Evolutionary conservation across 1,140 invertebrate genomes (phyloP), one percentile per base, ranked within the genome.

Genomic region (Bradynema listronoti): DNA sequence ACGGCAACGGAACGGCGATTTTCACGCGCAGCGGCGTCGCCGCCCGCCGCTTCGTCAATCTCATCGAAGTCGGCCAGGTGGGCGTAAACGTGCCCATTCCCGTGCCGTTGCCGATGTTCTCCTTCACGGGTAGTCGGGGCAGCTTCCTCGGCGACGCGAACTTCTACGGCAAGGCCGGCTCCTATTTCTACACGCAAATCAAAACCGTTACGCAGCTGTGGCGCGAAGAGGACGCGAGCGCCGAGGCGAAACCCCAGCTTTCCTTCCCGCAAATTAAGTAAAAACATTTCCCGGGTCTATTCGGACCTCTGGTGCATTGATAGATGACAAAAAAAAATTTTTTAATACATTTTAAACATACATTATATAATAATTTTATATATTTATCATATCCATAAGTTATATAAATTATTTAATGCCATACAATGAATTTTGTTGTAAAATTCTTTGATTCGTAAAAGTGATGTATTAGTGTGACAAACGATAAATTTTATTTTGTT

Each of bases 181-280:
- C 98, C 47, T 90, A 97, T 74, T 99, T 99, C 83, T 97, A 91
- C 78, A 97, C 92, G 1, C 90, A 98, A 83, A 83, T 89, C 14
- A 98, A 98, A 82, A 99, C 95, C 0, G 85, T 99, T 0, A 96
- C 93, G 0, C 91, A 94, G 72, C 82, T 92, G 72, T 99, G 95
- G 95, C 84, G 90, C 66, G 86, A 89, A 61, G 85, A 86, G 56
- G 75, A 78, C 39, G 69, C 74, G 29, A 39, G 49, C 30, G 36
- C 62, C 30, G 73, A 74, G 43, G 39, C 70, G 2, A 73, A 74
- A 54, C 76, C 73, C n/a, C 76, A 78, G 49, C 55, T 78, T 46
- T 57, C 75, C 14, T 77, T 76, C 56, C 73, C 71, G 30, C 72
- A 76, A 42, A 32, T 76, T 16, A 78, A 76, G 56, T 78, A 78